Conservation (phyloP, 1,140 invertebrate species). For the Sycophila sp. region DNA sequence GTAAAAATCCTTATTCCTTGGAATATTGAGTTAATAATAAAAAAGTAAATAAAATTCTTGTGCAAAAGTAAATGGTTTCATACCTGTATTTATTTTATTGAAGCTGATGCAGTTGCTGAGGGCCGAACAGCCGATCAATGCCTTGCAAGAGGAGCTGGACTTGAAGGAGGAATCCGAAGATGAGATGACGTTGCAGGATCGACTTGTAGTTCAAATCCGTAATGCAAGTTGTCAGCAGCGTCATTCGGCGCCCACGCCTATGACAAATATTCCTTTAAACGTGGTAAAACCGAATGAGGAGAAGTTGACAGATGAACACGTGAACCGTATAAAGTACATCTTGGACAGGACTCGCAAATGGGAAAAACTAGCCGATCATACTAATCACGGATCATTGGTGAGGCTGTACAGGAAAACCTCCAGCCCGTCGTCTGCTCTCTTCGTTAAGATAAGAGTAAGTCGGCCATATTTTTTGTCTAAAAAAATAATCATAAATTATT, state of each 20-base stretch:
- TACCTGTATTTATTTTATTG: background rate
- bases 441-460: constrained; percentile 49
- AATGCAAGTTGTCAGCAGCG: background rate
- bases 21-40: no score
- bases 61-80: background rate
- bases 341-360: constrained; percentile 57
- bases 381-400: constrained; percentile 53
- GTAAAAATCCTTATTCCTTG: no score
- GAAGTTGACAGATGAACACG: constrained; percentile 42
- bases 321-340: constrained; percentile 48
- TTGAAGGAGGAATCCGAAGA: constrained; percentile 40
- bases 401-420: constrained; percentile 40
- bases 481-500: background rate
- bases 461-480: background rate
- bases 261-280: background rate
- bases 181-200: constrained; percentile 20
- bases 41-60: background rate
- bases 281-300: background rate
- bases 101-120: constrained; percentile 48
- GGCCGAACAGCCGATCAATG: background rate
- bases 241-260: background rate
- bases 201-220: background rate
- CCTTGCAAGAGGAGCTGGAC: constrained; percentile 2
- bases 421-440: constrained; percentile 45
- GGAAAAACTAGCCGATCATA: constrained; percentile 54